Conservation (phyloP, 2,888 invertebrate species). For the Melanotus villosus region DNA sequence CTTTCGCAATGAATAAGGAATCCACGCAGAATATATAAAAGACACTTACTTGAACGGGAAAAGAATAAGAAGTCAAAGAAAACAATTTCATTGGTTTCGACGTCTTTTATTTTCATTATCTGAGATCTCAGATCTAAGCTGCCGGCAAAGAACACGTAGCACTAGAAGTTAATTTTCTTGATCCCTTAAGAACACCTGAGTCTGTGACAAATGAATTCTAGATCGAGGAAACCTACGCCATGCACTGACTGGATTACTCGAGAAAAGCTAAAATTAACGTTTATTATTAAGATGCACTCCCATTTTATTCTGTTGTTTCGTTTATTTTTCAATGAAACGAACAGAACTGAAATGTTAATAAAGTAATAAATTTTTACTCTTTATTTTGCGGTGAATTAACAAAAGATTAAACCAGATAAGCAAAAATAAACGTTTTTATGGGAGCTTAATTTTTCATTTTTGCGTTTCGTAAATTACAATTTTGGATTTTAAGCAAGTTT, state of each 20-base stretch:
- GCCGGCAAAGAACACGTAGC: slow-evolving; percentile 43
- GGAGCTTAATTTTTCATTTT: no score
- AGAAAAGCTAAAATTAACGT: slow-evolving; percentile 17
- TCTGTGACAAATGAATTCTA: slow-evolving; percentile 47
- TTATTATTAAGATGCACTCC: background rate
- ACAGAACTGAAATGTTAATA: no score
- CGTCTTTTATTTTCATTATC: slow-evolving; percentile 56
- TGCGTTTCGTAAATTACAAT: no score
- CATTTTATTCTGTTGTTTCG: no score
- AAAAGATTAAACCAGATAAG: no score
- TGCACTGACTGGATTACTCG: slow-evolving; percentile 9
- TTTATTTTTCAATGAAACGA: no score
- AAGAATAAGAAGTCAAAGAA: slow-evolving; percentile 25
- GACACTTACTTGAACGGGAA: background rate
- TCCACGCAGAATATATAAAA: background rate
- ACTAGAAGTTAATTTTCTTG: slow-evolving; percentile 48
- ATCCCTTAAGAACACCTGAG: slow-evolving; percentile 48
- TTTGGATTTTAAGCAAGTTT: no score
- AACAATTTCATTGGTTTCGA: slow-evolving; percentile 50
- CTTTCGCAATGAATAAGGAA: no score
- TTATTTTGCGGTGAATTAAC: no score
- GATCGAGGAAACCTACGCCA: slow-evolving; percentile 36
- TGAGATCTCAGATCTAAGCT: slow-evolving; percentile 44
- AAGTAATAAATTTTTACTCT: no score
- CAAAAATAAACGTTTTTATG: no score